Evolutionary conservation across 2,113 vertebrate genomes (phyloP).

Genomic region (Manacus vitellinus): DNA sequence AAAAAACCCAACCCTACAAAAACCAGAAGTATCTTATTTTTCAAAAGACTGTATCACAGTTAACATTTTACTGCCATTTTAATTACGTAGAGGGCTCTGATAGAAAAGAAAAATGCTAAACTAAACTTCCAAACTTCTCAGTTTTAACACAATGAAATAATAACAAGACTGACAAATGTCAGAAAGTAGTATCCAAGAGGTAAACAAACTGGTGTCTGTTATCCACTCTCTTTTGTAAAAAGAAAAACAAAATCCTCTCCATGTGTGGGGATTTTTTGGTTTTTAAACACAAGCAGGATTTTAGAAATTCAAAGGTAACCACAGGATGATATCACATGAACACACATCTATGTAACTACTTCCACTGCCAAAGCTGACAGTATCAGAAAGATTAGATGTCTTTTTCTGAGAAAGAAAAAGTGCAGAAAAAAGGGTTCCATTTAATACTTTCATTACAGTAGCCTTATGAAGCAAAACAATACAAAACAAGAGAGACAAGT

Average conservation of each 20-base stretch:
- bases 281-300: neutral
- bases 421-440: neutral
- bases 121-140: neutral
- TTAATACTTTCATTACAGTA: slow-evolving; percentile 15
- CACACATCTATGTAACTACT: neutral
- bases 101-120: neutral
- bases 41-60: neutral
- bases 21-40: neutral
- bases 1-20: neutral
- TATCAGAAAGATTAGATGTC: neutral
- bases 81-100: neutral
- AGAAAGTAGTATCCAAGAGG: neutral
- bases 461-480: neutral
- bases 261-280: neutral
- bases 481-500: neutral
- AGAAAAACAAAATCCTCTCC: neutral
- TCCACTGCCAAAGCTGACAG: neutral
- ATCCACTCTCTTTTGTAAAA: neutral
- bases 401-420: neutral
- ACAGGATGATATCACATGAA: neutral
- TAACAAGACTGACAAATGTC: neutral
- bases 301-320: neutral
- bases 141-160: neutral
- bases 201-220: neutral
- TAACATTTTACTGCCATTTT: neutral